A percentile compares a stretch with the other conserved stretches of the same genome.
Evolutionary conservation across 2,113 vertebrate species (phyloP).

Genomic region (Mesocricetus auratus): DNA sequence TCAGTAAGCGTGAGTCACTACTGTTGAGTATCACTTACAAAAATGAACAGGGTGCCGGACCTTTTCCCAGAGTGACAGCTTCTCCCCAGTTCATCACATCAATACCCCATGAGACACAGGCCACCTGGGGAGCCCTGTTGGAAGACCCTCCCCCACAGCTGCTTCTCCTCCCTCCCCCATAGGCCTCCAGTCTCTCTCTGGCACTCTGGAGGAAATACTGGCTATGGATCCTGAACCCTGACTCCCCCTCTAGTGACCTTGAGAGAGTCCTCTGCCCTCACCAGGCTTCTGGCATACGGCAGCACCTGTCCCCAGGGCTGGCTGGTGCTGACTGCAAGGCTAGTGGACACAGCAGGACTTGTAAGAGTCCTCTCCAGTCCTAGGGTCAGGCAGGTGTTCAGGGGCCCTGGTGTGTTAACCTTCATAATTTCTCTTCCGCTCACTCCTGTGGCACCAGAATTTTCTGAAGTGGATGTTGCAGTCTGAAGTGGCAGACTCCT

Average conservation of each 20-base stretch:
- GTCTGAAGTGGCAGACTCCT: neutral
- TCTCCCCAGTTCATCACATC: neutral
- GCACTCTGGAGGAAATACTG: neutral
- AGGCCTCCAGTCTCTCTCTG: neutral
- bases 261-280: neutral
- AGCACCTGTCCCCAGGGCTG: neutral
- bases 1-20: neutral
- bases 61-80: neutral
- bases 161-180: neutral
- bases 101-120: neutral
- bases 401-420: neutral
- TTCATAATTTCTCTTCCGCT: neutral
- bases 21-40: conserved; percentile 26
- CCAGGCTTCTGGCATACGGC: neutral
- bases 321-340: neutral
- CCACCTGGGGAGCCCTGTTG: neutral
- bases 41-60: neutral
- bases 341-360: neutral
- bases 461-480: neutral
- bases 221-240: neutral
- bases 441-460: neutral
- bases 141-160: neutral
- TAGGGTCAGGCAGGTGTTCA: neutral
- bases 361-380: neutral
- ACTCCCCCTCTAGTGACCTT: conserved; percentile 19